Conservation (phyloP, 1,140 invertebrate genomes). For the Halyomorpha halys region DNA sequence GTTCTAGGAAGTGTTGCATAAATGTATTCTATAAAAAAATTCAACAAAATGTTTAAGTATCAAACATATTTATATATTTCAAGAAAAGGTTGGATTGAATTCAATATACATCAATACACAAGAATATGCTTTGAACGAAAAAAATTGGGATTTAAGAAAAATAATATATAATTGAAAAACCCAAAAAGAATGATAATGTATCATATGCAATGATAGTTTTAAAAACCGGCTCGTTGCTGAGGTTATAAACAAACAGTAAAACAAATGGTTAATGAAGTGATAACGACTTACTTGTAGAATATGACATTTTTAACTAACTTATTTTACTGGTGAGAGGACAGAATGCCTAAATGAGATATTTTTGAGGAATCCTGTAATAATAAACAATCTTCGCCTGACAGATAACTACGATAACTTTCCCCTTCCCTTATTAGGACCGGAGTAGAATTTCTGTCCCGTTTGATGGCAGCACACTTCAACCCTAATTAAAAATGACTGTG, state of each 20-base stretch:
- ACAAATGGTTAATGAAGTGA: slow-evolving; percentile 2
- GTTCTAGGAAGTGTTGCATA: slow-evolving; percentile 90
- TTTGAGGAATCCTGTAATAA: too few species aligned
- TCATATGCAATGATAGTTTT: slow-evolving; percentile 3
- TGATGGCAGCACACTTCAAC: slow-evolving; percentile 22
- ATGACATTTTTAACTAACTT: slow-evolving; percentile 28
- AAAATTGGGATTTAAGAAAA: slow-evolving; percentile 8
- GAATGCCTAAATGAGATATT: not conserved
- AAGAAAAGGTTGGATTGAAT: too few species aligned
- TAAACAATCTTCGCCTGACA: not conserved
- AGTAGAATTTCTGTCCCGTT: slow-evolving; percentile 21
- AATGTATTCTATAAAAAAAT: slow-evolving; percentile 60
- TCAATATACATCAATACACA: too few species aligned
- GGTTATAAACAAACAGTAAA: slow-evolving; percentile 18
- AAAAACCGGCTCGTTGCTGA: slow-evolving; percentile 11
- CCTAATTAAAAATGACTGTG: too few species aligned
- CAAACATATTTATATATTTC: too few species aligned
- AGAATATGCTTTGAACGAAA: too few species aligned
- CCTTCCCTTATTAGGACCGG: slow-evolving; percentile 28
- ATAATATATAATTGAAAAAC: not conserved
- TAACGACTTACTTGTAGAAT: slow-evolving; percentile 31
- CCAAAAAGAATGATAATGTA: slow-evolving; percentile 4
- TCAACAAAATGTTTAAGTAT: too few species aligned
- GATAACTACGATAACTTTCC: not conserved
- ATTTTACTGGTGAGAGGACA: not conserved